Evolutionary conservation across 2,888 invertebrate species (phyloP), one percentile per base, ranked within the genome.

Genomic region (Arge pagana): DNA sequence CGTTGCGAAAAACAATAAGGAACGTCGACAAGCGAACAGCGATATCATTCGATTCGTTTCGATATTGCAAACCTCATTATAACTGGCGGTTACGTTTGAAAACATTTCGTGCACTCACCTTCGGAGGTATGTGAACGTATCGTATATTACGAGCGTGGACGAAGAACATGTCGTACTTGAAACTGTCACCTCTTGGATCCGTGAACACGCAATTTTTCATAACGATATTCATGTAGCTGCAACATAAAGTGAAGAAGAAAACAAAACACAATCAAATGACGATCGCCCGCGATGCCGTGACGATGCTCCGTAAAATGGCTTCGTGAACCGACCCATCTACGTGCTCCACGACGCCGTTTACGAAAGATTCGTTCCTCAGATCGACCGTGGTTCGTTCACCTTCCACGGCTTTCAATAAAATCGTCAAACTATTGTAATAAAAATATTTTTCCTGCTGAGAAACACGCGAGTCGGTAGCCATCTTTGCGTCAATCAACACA

Each of bases 211-310:
- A 85, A 70, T 86, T 81, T 58, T 74, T 76, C 76, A 88, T 79
- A 54, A 84, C 80, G 48, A 88, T 74, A 63, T 88, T 88, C 87
- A 88, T 88, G 62, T 66, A 84, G 51, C 85, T 85, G 76, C 42
- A 78, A 78, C 42, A 64, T 57, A 58, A 53, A 26, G 19, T 11
- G 33, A 41, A 15, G 19, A 33, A 33, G 16, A 45, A 13, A 26
- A 31, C 15, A 37, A 18, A 48, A 41, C 7, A 26, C 35, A 37
- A 40, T 19, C 28, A 40, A 31, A 26, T 3, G n/a, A n/a, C n/a
- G n/a, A 52, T 23, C 16, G 8, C 11, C n/a, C 40, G 7, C 1
- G 28, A 24, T 4, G 8, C 4, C 6, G 3, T 15, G 31, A 8
- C 16, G 13, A 4, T 4, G 7, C n/a, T 21, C 8, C 13, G 4